Evolutionary conservation across 2,888 invertebrate species (phyloP), one percentile per base, ranked within the genome.

Genomic region (Lamellibrachia satsuma): DNA sequence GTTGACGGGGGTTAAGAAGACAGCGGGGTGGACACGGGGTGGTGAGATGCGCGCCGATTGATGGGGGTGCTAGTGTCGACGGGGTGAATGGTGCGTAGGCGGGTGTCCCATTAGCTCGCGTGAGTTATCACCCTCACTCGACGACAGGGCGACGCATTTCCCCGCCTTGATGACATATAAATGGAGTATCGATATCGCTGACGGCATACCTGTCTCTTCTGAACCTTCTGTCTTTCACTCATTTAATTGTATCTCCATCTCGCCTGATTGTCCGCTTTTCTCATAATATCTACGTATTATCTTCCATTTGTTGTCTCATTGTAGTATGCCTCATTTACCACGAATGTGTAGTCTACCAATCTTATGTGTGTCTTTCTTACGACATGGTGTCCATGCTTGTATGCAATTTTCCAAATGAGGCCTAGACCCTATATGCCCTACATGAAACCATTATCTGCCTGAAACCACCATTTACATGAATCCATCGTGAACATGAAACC

Each of bases 1-100:
- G 75, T 75, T 75, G 75, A 75, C 75, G 75, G 75, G 75, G 75
- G 75, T 75, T 75, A n/a, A 22, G 75, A 75, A 15, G n/a, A 22
- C 75, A 75, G 75, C 75, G 75, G 75, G 75, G 75, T 75, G 22
- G 75, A 75, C 11, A 15, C 9, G 57, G 57, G 57, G 57, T 39
- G 39, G 39, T 1, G 15, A 75, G 75, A 75, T 75, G 3, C 75
- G n/a, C 75, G 75, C 75, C 75, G 75, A 75, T 75, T 75, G 75
- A 75, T 75, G 75, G 75, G n/a, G 60, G 75, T 75, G 75, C n/a
- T 75, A 75, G 75, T 75, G 75, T 22, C 22, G 75, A 15, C 75
- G 75, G 75, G 75, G 75, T 75, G 75, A 75, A 75, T 75, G 22
- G 75, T 75, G 75, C 75, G 75, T 75, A 75, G 75, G 75, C 15